A percentile compares a stretch with the other conserved stretches of the same genome.
phyloP scores from a whole-genome alignment of 2,797 vertebrate genomes.

The Alauda arvensis region DNA sequence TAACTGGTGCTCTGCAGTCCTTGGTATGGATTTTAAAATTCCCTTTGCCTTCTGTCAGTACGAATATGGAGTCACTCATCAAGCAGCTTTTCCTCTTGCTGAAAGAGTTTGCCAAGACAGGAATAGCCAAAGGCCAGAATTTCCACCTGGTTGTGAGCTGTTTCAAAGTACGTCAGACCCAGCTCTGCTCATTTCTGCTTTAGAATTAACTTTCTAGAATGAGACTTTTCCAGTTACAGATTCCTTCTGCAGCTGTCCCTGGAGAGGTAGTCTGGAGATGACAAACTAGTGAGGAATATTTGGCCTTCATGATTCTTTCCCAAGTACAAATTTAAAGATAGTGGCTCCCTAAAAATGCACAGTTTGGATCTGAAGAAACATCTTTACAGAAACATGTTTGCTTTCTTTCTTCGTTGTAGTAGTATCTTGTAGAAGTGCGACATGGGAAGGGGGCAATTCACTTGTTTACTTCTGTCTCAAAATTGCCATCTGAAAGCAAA shows the following conservation, averaged over 20 bases:
- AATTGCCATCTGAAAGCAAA: background rate
- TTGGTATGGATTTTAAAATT: slow-evolving; percentile 89
- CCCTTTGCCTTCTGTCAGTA: slow-evolving; percentile 83
- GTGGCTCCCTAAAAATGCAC: background rate
- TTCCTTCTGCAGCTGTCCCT: background rate
- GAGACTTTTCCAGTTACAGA: background rate
- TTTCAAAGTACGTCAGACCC: slow-evolving; percentile 85
- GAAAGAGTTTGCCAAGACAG: slow-evolving; percentile 92
- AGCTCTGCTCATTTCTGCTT: background rate
- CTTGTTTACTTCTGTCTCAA: background rate
- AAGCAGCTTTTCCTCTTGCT: slow-evolving; percentile 90
- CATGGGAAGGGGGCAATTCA: background rate
- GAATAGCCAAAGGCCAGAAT: slow-evolving; percentile 90
- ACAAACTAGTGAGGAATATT: background rate
- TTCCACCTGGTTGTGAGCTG: slow-evolving; percentile 92
- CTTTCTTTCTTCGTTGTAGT: background rate
- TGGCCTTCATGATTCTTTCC: background rate
- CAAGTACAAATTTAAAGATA: background rate
- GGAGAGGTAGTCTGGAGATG: background rate
- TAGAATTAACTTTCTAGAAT: background rate
- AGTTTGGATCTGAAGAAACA: background rate
- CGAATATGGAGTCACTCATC: slow-evolving; percentile 74
- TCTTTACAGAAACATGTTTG: background rate
- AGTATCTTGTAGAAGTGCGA: background rate
- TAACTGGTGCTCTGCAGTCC: slow-evolving; percentile 86